phyloP scores from a whole-genome alignment of 2,797 vertebrate genomes.

The Myotis myotis region DNA sequence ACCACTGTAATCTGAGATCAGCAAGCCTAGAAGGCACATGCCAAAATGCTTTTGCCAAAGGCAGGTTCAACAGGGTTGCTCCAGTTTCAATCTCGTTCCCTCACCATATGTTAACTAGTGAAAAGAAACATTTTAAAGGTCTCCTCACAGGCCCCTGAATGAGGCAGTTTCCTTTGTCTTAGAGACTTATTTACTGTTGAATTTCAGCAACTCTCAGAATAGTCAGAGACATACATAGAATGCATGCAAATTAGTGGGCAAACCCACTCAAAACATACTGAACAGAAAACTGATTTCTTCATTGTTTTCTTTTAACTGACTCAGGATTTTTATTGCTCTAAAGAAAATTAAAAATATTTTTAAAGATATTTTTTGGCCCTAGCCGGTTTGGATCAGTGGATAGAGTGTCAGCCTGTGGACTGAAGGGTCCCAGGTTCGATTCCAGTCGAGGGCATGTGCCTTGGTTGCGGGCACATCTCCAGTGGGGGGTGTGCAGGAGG shows the following conservation, averaged over 20 bases:
- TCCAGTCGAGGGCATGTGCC: too few relatives aligned
- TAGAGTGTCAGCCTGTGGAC: too few relatives aligned
- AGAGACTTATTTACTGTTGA: not conserved
- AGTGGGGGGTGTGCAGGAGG: too few relatives aligned
- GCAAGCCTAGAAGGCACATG: too few relatives aligned
- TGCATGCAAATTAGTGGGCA: not conserved
- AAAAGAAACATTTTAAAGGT: not conserved
- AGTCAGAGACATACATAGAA: not conserved
- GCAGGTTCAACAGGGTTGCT: not conserved
- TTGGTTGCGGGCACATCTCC: too few relatives aligned
- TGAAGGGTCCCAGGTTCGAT: too few relatives aligned
- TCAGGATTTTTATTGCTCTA: not conserved
- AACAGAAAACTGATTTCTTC: not conserved
- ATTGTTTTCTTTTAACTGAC: not conserved
- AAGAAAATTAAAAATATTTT: not conserved
- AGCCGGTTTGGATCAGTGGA: too few relatives aligned
- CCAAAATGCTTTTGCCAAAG: not conserved
- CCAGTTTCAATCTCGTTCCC: not conserved
- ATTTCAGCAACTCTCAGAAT: conserved; percentile 5
- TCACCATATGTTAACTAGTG: not conserved
- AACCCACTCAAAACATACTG: not conserved
- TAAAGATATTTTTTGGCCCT: not conserved
- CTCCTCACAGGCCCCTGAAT: not conserved
- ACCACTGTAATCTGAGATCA: not conserved
- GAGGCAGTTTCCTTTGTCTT: not conserved